Base-by-base conservation (phyloP, 2,113 vertebrate genomes). In the Xyliphius kryptos region DNA sequence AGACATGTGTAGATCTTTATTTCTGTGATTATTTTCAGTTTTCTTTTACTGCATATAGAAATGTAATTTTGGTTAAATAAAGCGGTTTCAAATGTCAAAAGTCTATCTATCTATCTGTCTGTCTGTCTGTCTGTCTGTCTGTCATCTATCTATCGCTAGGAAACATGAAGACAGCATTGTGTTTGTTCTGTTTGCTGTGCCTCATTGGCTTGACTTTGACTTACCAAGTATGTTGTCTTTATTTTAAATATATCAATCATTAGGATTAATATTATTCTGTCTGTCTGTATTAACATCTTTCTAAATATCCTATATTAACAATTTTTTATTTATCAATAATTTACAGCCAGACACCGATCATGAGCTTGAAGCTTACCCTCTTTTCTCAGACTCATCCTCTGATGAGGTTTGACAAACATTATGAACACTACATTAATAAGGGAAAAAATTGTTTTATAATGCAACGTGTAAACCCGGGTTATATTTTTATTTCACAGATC, bases 121-220 rank as follows among this genome's bases (percentile, higher is more conserved):
- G 3, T 26, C 22, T 26, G 6, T 26, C 22, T 26, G 7, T 32
- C 26, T 32, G 26, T 32, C 26, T 22, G 7, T 37, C 10, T 16
- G 12, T 9, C 3, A 6, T 32, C 26, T 22, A n/a, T 37, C 10
- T 16, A 19, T 9, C 3, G 1, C 16, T 11, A 38, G 75, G 43
- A 69, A 82, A 76, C 73, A 81, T 86, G 79, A 85, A 81, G 74
- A 49, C 63, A 12, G 19, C 16, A 0, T 1, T 81, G 50, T 49
- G 77, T 7, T 51, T 85, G 0, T 1, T 81, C 53, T 43, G 79
- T 7, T 54, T 85, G 15, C 60, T 73, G 67, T 79, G 78, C 56
- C 71, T 85, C 52, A 52, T 80, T 62, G 73, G 73, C 47, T 41
- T 83, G 19, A 26, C 66, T 49, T 15, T 81, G 70, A 75, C 77